Evolutionary conservation across 2,888 invertebrate species (phyloP).

Genomic region (Tipula confusa): DNA sequence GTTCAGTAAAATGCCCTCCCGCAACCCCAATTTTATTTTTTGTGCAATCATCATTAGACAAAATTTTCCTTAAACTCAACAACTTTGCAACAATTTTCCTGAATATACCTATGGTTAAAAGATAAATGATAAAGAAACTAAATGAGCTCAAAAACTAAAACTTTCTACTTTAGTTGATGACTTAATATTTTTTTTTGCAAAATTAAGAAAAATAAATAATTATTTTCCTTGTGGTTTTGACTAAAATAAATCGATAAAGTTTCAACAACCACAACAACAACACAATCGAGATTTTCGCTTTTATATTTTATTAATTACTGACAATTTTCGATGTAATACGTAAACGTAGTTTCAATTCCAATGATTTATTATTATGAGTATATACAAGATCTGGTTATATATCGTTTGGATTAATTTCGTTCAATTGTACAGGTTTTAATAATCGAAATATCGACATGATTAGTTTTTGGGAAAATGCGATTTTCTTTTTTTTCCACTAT

Average conservation of each 20-base stretch:
- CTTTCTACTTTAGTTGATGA: background rate
- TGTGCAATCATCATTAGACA: slow-evolving; percentile 25
- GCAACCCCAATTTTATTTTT: background rate
- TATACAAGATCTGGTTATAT: background rate
- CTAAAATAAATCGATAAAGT: slow-evolving; percentile 25
- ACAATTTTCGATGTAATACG: background rate
- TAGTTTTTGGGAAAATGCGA: background rate
- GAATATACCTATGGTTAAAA: background rate
- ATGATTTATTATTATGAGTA: background rate
- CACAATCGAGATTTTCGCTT: background rate
- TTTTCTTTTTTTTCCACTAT: background rate
- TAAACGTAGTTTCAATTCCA: background rate
- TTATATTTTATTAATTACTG: background rate
- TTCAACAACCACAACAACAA: background rate
- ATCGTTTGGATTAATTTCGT: background rate
- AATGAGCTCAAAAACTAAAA: background rate
- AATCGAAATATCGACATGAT: background rate
- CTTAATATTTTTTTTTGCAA: background rate
- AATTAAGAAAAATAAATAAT: background rate
- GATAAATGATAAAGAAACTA: background rate
- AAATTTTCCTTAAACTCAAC: background rate
- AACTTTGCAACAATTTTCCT: background rate
- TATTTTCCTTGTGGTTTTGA: slow-evolving; percentile 3
- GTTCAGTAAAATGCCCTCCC: background rate
- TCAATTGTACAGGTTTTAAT: background rate